These are phyloP conservation scores for pig (Sus scrofa) DNA, from an alignment of 2,113 vertebrate genomes.

Conservation along the genomic window DNA sequence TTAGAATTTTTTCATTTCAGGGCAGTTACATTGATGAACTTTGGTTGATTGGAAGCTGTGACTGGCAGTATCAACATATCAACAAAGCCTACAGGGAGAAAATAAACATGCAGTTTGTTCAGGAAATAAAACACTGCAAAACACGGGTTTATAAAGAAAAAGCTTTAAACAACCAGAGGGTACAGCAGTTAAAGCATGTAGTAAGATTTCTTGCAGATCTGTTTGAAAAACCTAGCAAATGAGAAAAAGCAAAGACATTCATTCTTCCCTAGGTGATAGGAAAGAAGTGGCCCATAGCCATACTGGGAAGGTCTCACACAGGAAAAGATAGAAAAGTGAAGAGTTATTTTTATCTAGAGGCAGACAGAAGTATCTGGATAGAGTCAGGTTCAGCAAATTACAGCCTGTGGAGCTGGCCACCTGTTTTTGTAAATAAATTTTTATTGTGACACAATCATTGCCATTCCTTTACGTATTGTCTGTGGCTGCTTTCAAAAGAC, in stretches of 20 bases:
- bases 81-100: background rate
- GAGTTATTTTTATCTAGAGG: background rate
- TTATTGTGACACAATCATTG: background rate
- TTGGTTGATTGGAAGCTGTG: constrained; percentile 20
- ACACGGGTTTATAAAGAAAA: constrained; percentile 32
- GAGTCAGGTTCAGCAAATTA: background rate
- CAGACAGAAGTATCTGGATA: background rate
- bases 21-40: constrained; percentile 11
- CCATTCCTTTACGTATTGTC: background rate
- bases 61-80: constrained; percentile 1
- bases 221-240: constrained; percentile 1
- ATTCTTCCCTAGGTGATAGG: background rate
- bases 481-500: background rate
- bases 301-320: background rate
- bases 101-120: background rate
- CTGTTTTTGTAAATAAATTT: constrained; percentile 31
- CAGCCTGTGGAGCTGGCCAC: background rate
- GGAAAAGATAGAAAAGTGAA: background rate
- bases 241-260: background rate
- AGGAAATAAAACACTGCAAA: constrained; percentile 49
- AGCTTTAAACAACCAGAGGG: background rate
- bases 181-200: background rate
- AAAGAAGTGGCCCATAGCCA: background rate
- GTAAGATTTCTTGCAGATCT: background rate
- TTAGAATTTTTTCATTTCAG: background rate